phyloP scores from a whole-genome alignment of 2,797 vertebrate species.

The Oreonectes daqikongensis region DNA sequence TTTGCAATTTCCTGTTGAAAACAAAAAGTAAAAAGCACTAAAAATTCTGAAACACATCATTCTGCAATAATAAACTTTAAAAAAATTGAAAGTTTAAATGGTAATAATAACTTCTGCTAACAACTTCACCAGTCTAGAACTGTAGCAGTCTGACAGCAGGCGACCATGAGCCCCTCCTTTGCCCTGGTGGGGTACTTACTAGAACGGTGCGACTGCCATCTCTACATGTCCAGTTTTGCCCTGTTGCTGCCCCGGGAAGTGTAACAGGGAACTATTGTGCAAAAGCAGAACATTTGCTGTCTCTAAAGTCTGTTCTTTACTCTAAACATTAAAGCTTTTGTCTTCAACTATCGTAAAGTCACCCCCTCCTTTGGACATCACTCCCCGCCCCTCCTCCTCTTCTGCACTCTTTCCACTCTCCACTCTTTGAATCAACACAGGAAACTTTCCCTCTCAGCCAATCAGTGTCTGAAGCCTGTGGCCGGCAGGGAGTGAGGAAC shows the following conservation, averaged over 20 bases:
- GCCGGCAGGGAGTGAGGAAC: constrained; percentile 48
- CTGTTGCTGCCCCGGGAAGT: constrained; percentile 16
- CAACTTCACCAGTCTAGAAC: neutral
- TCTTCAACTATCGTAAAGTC: constrained; percentile 19
- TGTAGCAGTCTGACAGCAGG: constrained; percentile 13
- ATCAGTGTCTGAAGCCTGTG: constrained; percentile 61
- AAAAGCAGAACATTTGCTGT: constrained; percentile 38
- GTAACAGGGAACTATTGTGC: constrained; percentile 24
- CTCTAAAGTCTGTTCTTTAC: constrained; percentile 15
- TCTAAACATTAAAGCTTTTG: constrained; percentile 37
- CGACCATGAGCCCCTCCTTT: constrained; percentile 38
- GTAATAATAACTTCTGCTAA: neutral
- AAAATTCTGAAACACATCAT: neutral
- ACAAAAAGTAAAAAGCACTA: neutral
- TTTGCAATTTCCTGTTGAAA: constrained; percentile 35
- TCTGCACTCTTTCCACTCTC: constrained; percentile 39
- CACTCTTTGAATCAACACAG: constrained; percentile 84
- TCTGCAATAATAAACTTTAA: neutral
- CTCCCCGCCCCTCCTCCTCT: constrained; percentile 28
- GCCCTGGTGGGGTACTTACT: constrained; percentile 56
- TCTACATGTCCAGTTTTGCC: constrained; percentile 41
- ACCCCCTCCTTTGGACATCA: constrained; percentile 47
- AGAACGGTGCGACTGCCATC: constrained; percentile 41
- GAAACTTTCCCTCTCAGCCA: constrained; percentile 73
- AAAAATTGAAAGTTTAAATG: neutral